Base-by-base conservation (phyloP, 2,888 invertebrate genomes). In the Andrena hattorfiana region DNA sequence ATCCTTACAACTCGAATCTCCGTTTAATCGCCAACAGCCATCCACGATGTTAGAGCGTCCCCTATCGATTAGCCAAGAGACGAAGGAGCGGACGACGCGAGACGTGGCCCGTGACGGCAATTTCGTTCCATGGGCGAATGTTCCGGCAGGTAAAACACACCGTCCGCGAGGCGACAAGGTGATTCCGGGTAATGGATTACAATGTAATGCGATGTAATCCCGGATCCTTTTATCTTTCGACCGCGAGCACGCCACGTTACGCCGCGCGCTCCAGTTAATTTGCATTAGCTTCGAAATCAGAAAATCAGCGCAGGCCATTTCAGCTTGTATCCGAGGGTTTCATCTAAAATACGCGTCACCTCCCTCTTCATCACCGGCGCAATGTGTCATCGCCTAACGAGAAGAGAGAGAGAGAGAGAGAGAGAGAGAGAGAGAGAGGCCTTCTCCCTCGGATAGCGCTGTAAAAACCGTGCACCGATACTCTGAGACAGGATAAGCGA, bases 191-290 rank as follows among this genome's bases (percentile, higher is more conserved):
- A 83, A 83, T 71, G 81, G 82, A 83, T 76, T 74, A 79, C 82
- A 71, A 59, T 64, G 81, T 81, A 83, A 83, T 60, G 20, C 82
- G 75, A 72, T 76, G 82, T 83, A 83, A 83, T 81, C 76, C 81
- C 51, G 63, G 63, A 77, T 81, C 81, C 81, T 84, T 84, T 85
- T 84, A 85, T 84, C 81, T 68, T 74, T 54, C 20, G 62, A 54
- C 54, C 66, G 73, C 73, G 80, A 59, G 42, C 81, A 76, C 76
- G 68, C 71, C 81, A 68, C 26, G 81, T 62, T 56, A 35, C 62
- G 48, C 79, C 35, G 16, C 35, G n/a, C 26, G 28, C 30, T n/a
- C 64, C 71, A 73, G 70, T 83, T 81, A 83, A 83, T 81, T 83
- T 75, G 81, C 82, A 81, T 81, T 81, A 83, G 62, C 71, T 75